Percentiles rank a stretch among this genome's conserved stretches.
These are phyloP conservation scores for Elmis aenea DNA, from an alignment of 2,888 invertebrate genomes.

Conservation along the genomic window DNA sequence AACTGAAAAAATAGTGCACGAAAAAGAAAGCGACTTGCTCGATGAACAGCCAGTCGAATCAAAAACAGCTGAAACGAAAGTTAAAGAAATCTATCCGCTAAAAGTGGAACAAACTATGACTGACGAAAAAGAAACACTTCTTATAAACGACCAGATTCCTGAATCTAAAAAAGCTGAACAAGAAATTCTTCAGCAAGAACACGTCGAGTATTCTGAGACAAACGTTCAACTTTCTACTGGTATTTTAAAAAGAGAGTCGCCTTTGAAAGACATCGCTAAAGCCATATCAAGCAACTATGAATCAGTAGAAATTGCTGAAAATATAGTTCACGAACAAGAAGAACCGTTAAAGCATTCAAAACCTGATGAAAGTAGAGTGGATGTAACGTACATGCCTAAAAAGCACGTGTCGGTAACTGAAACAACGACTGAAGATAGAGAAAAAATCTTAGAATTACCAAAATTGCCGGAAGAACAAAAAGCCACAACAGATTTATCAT, in stretches of 20 bases:
- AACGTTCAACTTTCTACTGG: constrained; percentile 26
- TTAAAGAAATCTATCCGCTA: constrained; percentile 46
- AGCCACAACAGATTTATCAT: constrained; percentile 32
- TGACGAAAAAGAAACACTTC: constrained; percentile 38
- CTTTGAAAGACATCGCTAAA: constrained; percentile 45
- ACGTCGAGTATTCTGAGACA: constrained; percentile 27
- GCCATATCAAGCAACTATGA: constrained; percentile 38
- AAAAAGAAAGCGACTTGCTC: constrained; percentile 44
- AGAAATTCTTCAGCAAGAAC: constrained; percentile 32
- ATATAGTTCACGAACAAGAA: constrained; percentile 48
- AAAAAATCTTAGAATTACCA: constrained; percentile 31
- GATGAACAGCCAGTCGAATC: constrained; percentile 34
- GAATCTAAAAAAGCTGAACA: constrained; percentile 45
- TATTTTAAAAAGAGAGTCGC: constrained; percentile 42
- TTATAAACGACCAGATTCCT: constrained; percentile 38
- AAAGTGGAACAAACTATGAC: constrained; percentile 35
- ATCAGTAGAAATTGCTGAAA: constrained; percentile 49
- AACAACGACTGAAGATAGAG: constrained; percentile 40
- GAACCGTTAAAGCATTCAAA: constrained; percentile 36
- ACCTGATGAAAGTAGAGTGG: constrained; percentile 42
- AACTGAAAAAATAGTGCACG: constrained; percentile 46
- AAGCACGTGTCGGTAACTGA: constrained; percentile 42
- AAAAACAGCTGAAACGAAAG: constrained; percentile 41
- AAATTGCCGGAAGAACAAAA: constrained; percentile 30
- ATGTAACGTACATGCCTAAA: constrained; percentile 44